Conservation (phyloP, 2,113 vertebrate species). For the Caretta caretta region DNA sequence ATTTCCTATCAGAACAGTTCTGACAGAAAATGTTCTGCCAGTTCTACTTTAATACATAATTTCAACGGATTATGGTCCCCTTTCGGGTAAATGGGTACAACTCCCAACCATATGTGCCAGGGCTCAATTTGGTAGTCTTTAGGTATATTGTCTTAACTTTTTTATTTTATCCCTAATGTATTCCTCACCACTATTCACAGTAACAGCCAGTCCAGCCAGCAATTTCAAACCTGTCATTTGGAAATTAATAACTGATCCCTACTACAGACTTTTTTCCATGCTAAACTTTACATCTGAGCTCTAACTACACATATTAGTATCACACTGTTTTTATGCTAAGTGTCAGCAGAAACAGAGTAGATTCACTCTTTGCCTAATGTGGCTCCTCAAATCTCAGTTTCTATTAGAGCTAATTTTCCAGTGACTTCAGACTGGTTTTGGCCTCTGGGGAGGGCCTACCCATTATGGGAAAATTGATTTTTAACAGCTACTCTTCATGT, state of each 20-base stretch:
- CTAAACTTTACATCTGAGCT: neutral
- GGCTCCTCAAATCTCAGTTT: neutral
- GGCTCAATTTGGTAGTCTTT: neutral
- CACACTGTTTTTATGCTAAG: neutral
- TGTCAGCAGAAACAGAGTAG: neutral
- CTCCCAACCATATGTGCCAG: neutral
- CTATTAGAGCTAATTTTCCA: neutral
- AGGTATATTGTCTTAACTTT: neutral
- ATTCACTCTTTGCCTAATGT: neutral
- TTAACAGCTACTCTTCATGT: neutral
- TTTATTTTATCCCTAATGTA: neutral
- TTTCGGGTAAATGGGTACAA: neutral
- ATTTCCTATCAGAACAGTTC: neutral
- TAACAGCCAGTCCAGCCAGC: neutral
- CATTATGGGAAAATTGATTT: neutral
- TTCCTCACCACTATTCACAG: neutral
- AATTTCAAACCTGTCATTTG: neutral
- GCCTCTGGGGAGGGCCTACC: neutral
- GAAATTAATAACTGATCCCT: neutral
- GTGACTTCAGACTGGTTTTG: neutral
- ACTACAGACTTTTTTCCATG: neutral
- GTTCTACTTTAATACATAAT: accelerated
- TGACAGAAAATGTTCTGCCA: neutral
- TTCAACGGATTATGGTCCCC: neutral
- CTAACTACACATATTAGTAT: neutral